Conservation (phyloP, 2,113 vertebrate genomes). For the Oryzias melastigma region DNA sequence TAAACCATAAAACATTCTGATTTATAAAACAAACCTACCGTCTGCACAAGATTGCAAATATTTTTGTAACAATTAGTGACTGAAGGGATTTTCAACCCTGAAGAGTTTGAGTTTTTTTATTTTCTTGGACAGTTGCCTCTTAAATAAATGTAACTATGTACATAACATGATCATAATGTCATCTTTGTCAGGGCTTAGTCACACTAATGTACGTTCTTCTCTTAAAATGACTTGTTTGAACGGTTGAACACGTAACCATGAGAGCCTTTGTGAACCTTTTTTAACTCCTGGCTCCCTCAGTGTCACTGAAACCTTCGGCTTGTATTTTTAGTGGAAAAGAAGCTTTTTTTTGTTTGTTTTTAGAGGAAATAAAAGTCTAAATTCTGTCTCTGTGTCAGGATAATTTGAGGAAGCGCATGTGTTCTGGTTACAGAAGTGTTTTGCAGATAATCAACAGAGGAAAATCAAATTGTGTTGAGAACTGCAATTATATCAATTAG, state of each 20-base stretch:
- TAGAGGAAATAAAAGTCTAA: constrained; percentile 43
- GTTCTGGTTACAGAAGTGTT: not conserved
- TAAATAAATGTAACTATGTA: constrained; percentile 57
- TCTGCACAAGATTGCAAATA: no score
- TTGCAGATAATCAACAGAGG: constrained; percentile 3
- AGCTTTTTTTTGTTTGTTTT: not conserved
- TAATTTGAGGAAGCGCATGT: not conserved
- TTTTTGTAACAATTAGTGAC: not conserved
- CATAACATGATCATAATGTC: constrained; percentile 29
- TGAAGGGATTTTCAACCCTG: constrained; percentile 6
- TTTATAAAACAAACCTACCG: no score
- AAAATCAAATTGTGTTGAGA: constrained; percentile 9
- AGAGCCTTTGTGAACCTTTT: constrained; percentile 16
- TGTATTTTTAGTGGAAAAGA: constrained; percentile 17
- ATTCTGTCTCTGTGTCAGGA: constrained; percentile 23
- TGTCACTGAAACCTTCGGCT: constrained; percentile 8
- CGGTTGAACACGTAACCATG: not conserved
- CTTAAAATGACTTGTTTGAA: constrained; percentile 9
- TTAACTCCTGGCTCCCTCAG: constrained; percentile 16
- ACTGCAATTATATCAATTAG: constrained; percentile 56
- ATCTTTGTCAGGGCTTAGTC: constrained; percentile 24
- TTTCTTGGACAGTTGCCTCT: constrained; percentile 1
- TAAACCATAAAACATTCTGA: no score
- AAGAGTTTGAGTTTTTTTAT: constrained; percentile 1
- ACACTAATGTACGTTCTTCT: constrained; percentile 10